A percentile compares a stretch with the other conserved stretches of the same genome.
These are phyloP conservation scores for Stenodera caucasica DNA, from an alignment of 2,888 invertebrate species.

Conservation along the genomic window DNA sequence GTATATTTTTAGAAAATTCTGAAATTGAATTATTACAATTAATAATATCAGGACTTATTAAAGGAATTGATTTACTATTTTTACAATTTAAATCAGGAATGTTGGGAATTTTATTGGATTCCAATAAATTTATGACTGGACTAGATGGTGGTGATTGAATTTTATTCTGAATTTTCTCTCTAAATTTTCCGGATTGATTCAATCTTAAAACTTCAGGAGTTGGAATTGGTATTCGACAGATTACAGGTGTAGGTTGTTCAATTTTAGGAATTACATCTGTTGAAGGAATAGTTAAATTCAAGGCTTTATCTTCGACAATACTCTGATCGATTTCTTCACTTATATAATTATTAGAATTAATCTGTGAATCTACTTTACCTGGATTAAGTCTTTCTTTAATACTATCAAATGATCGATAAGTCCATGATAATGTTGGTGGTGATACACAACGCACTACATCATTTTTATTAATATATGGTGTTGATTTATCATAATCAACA, in stretches of 20 bases:
- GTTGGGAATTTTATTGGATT: background rate
- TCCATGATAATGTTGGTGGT: slow-evolving; percentile 17
- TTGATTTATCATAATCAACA: slow-evolving; percentile 32
- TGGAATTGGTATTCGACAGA: background rate
- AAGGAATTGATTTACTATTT: background rate
- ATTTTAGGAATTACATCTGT: background rate
- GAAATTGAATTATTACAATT: background rate
- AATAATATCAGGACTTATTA: background rate
- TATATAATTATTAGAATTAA: slow-evolving; percentile 8
- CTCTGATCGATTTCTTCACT: slow-evolving; percentile 12
- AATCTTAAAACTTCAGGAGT: background rate
- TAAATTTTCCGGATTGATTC: background rate
- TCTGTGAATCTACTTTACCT: slow-evolving; percentile 20
- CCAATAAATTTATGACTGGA: background rate
- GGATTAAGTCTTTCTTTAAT: slow-evolving; percentile 6
- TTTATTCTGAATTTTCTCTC: background rate
- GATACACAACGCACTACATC: slow-evolving; percentile 18
- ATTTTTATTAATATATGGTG: slow-evolving; percentile 17
- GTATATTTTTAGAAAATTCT: background rate
- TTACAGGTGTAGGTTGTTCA: background rate
- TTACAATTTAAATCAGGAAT: background rate
- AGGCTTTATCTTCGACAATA: slow-evolving; percentile 15
- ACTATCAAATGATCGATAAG: background rate
- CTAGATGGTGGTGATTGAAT: background rate
- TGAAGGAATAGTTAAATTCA: slow-evolving; percentile 16